phyloP scores from a whole-genome alignment of 2,797 vertebrate species.

The Acanthurus lineatus region DNA sequence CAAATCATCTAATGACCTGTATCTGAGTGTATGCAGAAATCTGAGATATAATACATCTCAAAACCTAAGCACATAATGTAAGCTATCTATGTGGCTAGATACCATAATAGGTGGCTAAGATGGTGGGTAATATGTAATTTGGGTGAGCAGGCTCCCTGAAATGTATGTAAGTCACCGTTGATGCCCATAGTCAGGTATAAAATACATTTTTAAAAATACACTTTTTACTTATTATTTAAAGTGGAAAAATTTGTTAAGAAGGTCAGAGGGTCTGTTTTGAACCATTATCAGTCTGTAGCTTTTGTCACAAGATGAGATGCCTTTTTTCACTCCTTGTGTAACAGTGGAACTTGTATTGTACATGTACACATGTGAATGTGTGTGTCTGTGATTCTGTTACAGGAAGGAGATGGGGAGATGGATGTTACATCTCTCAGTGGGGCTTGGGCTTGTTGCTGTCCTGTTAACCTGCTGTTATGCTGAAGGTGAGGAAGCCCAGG shows the following conservation, averaged over 20 bases:
- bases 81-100: background rate
- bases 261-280: background rate
- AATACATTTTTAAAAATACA: background rate
- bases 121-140: background rate
- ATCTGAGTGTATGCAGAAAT: background rate
- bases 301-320: background rate
- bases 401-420: conserved; percentile 88
- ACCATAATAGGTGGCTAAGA: background rate
- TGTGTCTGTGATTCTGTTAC: conserved; percentile 55
- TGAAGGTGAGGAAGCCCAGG: conserved; percentile 79
- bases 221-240: background rate
- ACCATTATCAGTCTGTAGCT: background rate
- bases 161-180: background rate
- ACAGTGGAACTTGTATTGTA: background rate
- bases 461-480: conserved; percentile 78
- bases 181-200: background rate
- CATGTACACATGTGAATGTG: background rate
- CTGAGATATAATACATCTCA: background rate
- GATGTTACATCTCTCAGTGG: conserved; percentile 48
- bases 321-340: background rate
- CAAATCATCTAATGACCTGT: background rate
- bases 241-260: background rate
- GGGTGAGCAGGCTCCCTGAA: background rate
- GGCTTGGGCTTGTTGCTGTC: conserved; percentile 82
- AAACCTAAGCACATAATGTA: background rate